A percentile compares a stretch with the other conserved stretches of the same genome.
Conservation (phyloP, 2,113 vertebrate species). For the Oophaga pumilio region DNA sequence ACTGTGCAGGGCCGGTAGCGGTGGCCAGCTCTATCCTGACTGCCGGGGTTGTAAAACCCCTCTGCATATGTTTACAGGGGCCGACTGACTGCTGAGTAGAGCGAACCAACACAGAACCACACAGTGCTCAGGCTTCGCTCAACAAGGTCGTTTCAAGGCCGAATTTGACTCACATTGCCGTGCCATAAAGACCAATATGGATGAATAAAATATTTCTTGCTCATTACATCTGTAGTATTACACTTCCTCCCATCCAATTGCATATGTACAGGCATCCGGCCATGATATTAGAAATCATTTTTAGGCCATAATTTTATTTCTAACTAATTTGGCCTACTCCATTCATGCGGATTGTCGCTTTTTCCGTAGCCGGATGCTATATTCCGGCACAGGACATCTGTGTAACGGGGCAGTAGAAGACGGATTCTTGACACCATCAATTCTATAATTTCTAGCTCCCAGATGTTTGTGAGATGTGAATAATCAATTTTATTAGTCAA, state of each 20-base stretch:
- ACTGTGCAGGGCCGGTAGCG: constrained; percentile 36
- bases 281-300: not conserved
- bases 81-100: not conserved
- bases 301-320: constrained; percentile 9
- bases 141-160: constrained; percentile 49
- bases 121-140: not conserved
- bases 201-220: not conserved
- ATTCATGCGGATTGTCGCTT: not conserved
- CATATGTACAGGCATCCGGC: not conserved
- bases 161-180: not conserved
- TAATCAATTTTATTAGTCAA: constrained; percentile 49
- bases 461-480: constrained; percentile 39
- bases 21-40: constrained; percentile 32
- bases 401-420: constrained; percentile 4
- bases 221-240: not conserved
- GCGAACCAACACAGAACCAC: not conserved
- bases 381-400: constrained; percentile 33
- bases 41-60: constrained; percentile 41
- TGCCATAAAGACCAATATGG: not conserved
- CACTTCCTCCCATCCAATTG: not conserved
- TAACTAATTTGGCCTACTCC: constrained; percentile 1
- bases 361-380: not conserved
- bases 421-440: not conserved
- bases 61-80: constrained; percentile 51
- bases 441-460: not conserved